Percentiles rank a stretch among this genome's conserved stretches.
These are phyloP conservation scores for Orius insidiosus DNA, from an alignment of 1,140 invertebrate genomes.

Conservation along the genomic window DNA sequence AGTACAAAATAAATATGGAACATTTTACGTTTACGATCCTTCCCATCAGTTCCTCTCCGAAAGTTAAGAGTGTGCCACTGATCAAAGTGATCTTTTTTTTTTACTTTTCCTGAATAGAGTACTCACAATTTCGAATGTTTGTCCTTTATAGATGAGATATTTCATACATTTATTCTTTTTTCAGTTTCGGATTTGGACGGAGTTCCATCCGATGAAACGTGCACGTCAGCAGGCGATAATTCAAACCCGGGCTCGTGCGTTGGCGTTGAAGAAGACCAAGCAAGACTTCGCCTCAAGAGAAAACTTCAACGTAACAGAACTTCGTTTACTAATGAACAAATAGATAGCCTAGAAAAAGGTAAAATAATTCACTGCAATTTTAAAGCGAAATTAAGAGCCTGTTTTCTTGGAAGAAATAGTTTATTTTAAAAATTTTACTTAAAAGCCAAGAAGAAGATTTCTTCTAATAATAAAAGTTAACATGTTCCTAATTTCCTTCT, in stretches of 20 bases:
- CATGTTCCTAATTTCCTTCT: background rate
- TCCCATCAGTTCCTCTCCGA: no score
- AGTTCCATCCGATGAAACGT: constrained; percentile 20
- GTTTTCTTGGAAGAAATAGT: no score
- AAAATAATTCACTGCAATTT: constrained; percentile 12
- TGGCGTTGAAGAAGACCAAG: constrained; percentile 59
- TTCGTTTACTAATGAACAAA: constrained; percentile 97
- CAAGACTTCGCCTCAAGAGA: constrained; percentile 74
- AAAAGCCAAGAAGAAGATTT: background rate
- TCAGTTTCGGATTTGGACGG: constrained; percentile 21
- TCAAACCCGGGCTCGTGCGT: constrained; percentile 56
- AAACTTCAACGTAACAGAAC: constrained; percentile 97
- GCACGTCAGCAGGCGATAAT: constrained; percentile 60
- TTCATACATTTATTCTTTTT: no score
- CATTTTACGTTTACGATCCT: no score
- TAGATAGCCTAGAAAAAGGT: constrained; percentile 97
- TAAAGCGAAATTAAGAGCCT: no score
- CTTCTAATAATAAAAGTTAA: background rate
- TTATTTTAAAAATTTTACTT: no score
- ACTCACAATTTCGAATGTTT: background rate
- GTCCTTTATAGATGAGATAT: constrained; percentile 24
- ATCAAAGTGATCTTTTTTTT: no score
- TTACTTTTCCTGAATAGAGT: no score
- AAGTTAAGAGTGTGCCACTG: no score
- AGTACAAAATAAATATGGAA: no score